Evolutionary conservation across 53 echinoderm and acorn worm species (phyloP).

Genomic region (Temnopleurus reevesii): DNA sequence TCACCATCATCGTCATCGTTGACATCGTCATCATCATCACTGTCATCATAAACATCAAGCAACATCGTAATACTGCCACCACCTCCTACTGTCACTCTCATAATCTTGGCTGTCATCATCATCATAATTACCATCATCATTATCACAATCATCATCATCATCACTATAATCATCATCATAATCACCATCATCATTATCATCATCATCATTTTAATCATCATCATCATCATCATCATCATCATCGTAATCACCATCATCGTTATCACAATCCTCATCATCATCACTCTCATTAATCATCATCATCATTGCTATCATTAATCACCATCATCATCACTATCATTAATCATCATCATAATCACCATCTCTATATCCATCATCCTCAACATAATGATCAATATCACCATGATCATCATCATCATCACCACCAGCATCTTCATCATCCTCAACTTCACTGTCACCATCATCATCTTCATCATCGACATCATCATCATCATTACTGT

Average conservation of each 20-base stretch:
- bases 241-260: not conserved
- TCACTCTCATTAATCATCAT: not conserved
- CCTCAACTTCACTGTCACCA: not conserved
- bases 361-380: not conserved
- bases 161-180: not conserved
- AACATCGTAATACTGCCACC: not conserved
- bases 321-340: not conserved
- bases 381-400: not conserved
- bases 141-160: not conserved
- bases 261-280: not conserved
- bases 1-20: slow-evolving; percentile 15
- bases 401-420: not conserved
- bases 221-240: not conserved
- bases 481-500: slow-evolving; percentile 35
- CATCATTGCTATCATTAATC: too few species aligned
- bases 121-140: not conserved
- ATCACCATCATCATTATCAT: not conserved
- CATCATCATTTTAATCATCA: not conserved
- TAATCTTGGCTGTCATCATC: not conserved
- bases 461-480: slow-evolving; percentile 26
- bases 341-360: not conserved
- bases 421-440: not conserved
- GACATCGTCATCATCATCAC: not conserved
- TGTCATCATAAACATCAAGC: not conserved
- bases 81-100: not conserved